Conservation (phyloP, 2,888 invertebrate genomes). For the Crematogaster levior region DNA sequence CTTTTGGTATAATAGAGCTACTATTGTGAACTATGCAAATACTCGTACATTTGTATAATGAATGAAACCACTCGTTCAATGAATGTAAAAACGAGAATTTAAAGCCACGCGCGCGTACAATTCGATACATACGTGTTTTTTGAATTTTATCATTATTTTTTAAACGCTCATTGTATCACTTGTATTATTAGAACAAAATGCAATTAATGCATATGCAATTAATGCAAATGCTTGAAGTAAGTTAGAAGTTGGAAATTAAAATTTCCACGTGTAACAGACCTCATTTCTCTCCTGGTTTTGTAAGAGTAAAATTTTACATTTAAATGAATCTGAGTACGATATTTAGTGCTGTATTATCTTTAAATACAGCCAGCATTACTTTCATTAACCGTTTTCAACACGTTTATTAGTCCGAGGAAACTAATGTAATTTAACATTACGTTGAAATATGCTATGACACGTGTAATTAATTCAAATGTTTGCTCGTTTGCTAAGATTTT, state of each 20-base stretch:
- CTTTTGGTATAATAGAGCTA: conserved; percentile 11
- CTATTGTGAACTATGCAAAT: neutral
- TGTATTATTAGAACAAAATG: neutral
- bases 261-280: neutral
- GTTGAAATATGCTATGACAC: neutral
- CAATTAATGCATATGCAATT: neutral
- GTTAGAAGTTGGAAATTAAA: neutral
- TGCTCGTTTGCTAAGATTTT: neutral
- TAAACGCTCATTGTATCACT: neutral
- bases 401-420: neutral
- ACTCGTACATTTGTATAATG: neutral
- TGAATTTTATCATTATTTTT: neutral
- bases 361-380: neutral
- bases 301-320: neutral
- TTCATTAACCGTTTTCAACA: neutral
- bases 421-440: neutral
- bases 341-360: neutral
- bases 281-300: neutral
- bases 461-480: conserved; percentile 11
- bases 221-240: neutral
- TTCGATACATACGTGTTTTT: neutral
- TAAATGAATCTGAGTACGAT: neutral
- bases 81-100: conserved; percentile 17
- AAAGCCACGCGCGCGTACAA: neutral
- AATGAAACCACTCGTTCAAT: conserved; percentile 10